Evolutionary conservation across 1,140 invertebrate genomes (phyloP).

Genomic region (Cecropterus lyciades): DNA sequence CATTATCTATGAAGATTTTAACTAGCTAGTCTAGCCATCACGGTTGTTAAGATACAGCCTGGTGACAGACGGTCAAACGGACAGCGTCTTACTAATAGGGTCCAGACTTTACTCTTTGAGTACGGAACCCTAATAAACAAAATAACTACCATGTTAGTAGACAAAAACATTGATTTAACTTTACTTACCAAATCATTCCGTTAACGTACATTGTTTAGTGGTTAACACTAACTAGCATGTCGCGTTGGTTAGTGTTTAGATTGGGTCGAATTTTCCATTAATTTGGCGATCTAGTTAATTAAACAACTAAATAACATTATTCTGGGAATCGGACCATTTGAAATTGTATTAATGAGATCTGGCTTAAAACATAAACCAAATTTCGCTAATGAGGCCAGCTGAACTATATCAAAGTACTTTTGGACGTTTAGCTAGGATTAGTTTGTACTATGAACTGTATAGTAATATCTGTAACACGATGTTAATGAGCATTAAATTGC

Average conservation of each 20-base stretch:
- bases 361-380: constrained; percentile 1
- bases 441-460: too few relatives aligned
- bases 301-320: constrained; percentile 22
- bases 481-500: too few relatives aligned
- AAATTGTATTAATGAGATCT: constrained; percentile 24
- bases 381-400: constrained; percentile 15
- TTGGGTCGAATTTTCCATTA: constrained; percentile 30
- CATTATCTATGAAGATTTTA: too few relatives aligned
- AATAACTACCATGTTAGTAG: not conserved
- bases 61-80: too few relatives aligned
- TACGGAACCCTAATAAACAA: too few relatives aligned
- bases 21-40: too few relatives aligned
- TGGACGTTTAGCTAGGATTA: too few relatives aligned
- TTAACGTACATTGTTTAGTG: constrained; percentile 11
- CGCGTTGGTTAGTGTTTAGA: constrained; percentile 24
- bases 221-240: constrained; percentile 22
- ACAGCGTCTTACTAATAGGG: too few relatives aligned
- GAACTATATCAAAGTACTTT: not conserved
- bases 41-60: too few relatives aligned
- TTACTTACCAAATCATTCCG: not conserved
- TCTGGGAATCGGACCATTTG: constrained; percentile 22
- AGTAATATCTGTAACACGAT: too few relatives aligned
- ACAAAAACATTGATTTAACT: not conserved
- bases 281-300: constrained; percentile 30
- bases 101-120: too few relatives aligned